phyloP scores from a whole-genome alignment of 2,113 vertebrate genomes.

The Rousettus leschenaultii region DNA sequence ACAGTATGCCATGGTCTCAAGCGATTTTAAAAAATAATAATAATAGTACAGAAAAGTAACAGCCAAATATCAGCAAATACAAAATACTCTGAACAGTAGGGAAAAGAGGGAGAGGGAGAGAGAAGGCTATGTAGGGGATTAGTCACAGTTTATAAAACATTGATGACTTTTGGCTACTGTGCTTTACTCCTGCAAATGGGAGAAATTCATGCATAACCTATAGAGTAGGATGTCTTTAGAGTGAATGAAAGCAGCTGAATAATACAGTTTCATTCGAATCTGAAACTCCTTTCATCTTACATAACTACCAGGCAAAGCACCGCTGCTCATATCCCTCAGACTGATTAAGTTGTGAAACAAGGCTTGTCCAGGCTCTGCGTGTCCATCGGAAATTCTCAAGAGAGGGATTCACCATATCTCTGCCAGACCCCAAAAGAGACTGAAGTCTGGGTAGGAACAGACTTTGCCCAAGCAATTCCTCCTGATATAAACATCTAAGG shows the following conservation, averaged over 20 bases:
- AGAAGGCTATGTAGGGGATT: background rate
- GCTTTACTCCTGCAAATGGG: conserved; percentile 46
- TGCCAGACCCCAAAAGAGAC: background rate
- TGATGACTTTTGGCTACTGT: conserved; percentile 54
- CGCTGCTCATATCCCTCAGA: background rate
- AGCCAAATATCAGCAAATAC: conserved; percentile 19
- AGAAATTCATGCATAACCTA: conserved; percentile 38
- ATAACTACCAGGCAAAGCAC: background rate
- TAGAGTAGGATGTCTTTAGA: background rate
- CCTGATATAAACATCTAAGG: background rate
- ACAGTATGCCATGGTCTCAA: background rate
- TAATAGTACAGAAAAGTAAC: background rate
- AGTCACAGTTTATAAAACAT: conserved; percentile 54
- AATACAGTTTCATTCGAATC: conserved; percentile 19
- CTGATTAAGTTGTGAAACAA: background rate
- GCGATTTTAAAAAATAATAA: conserved; percentile 35
- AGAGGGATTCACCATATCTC: background rate
- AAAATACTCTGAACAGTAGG: background rate
- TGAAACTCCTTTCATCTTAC: background rate
- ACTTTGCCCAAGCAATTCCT: background rate
- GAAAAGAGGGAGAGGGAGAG: background rate
- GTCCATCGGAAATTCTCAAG: background rate
- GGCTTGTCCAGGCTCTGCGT: background rate
- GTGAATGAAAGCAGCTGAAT: conserved; percentile 1
- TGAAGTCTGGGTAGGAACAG: background rate